Evolutionary conservation across 2,113 vertebrate genomes (phyloP), one percentile per base, ranked within the genome.

Genomic region (Speoplatyrhinus poulsoni): DNA sequence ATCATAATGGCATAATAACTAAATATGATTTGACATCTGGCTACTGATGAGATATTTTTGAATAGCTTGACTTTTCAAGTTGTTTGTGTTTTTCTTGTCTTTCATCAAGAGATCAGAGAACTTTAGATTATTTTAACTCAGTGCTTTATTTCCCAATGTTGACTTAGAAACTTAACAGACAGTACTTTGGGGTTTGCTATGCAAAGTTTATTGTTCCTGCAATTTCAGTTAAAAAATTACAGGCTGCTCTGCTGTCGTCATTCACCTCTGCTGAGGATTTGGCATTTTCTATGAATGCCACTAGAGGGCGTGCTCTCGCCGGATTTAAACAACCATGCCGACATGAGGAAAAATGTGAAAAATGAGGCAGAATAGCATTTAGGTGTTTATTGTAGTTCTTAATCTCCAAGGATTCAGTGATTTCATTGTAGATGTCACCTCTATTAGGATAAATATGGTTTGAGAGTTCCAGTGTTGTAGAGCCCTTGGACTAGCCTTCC

Each of bases 271-370:
- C 19, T 11, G 12, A 12, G 12, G 9, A 41, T 19, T 57, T 1
- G 15, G 15, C 13, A 0, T 50, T 65, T 49, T 26, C 6, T 3
- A 6, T 6, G 48, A 60, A 33, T 3, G 57, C 48, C 77, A 72
- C 67, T 60, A 70, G 65, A 33, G 17, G 77, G 69, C 12, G 46
- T 13, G n/a, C 19, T 67, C 8, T 50, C 17, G 36, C 49, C 41
- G 6, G 66, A 54, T 15, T 52, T 9, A 19, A 52, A 12, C 5
- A 17, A 12, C 6, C 49, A 13, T 48, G 8, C 41, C 57, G 10
- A 15, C 36, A 17, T 11, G 32, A 32, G 12, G 3, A 3, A 33
- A 53, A 64, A 58, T 10, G 36, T 12, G 15, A 58, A 11, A 1
- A 8, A 15, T 2, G 13, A 54, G 15, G n/a, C 52, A 54, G 4